Percentiles rank a stretch among this genome's conserved stretches.
phyloP scores from a whole-genome alignment of 2,113 vertebrate species.

The Grammatotria lemairii region DNA sequence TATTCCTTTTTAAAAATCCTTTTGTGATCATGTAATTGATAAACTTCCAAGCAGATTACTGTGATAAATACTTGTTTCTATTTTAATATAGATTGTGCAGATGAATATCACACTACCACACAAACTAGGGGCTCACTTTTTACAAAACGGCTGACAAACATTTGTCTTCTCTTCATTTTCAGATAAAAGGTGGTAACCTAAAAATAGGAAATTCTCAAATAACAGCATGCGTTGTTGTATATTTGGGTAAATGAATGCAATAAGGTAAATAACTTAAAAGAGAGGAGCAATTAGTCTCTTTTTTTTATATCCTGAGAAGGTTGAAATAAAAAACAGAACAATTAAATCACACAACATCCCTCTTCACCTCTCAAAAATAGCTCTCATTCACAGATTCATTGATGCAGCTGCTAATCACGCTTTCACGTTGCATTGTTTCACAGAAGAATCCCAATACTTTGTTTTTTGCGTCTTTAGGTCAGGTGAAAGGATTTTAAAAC shows the following conservation, averaged over 20 bases:
- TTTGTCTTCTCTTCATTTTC: neutral
- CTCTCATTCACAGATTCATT: neutral
- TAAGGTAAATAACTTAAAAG: neutral
- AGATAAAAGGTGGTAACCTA: neutral
- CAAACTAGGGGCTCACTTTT: neutral
- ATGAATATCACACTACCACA: neutral
- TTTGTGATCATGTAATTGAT: neutral
- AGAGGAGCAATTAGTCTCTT: neutral
- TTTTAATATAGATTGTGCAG: fast-evolving
- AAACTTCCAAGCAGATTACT: neutral
- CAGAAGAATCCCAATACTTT: neutral
- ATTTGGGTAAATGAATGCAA: neutral
- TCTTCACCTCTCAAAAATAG: neutral
- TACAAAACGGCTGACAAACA: neutral
- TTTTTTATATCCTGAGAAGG: neutral
- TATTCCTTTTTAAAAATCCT: neutral
- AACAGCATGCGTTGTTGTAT: neutral
- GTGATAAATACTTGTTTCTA: neutral
- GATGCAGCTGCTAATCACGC: neutral
- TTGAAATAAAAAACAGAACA: neutral
- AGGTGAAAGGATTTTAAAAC: neutral
- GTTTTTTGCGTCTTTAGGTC: fast-evolving
- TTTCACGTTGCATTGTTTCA: neutral
- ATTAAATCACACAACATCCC: neutral
- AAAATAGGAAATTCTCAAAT: neutral